Conservation (phyloP, 35 echinoderm and acorn worm genomes). For the Ptychodera flava region DNA sequence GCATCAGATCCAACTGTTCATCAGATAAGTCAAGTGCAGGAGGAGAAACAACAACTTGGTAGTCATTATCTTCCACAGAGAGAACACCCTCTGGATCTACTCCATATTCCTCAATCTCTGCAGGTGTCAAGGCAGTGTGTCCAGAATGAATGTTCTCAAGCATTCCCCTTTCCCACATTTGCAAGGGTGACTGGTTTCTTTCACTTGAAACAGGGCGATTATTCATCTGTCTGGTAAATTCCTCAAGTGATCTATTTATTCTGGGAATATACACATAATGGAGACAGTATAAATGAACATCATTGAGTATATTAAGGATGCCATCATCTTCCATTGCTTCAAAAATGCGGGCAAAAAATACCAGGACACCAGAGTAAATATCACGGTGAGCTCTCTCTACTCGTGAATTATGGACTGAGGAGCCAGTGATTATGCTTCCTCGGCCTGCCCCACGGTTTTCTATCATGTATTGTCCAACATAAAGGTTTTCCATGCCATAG, state of each 20-base stretch:
- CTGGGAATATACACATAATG: too few relatives aligned
- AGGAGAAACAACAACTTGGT: not conserved
- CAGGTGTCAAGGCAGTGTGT: not conserved
- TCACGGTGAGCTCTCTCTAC: not conserved
- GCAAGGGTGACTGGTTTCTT: slow-evolving; percentile 39
- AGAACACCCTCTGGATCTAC: not conserved
- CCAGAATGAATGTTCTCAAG: not conserved
- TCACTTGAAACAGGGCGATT: slow-evolving; percentile 36
- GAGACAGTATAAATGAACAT: not conserved
- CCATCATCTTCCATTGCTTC: not conserved
- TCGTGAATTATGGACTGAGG: not conserved
- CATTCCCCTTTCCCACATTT: slow-evolving; percentile 23
- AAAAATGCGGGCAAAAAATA: not conserved
- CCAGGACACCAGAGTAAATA: not conserved
- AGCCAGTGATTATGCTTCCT: not conserved
- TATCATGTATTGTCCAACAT: not conserved
- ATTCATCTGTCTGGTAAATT: slow-evolving; percentile 39
- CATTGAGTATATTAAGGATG: not conserved
- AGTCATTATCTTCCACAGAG: not conserved
- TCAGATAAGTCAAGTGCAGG: not conserved
- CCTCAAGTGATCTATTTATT: not conserved
- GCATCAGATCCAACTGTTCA: not conserved
- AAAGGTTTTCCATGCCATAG: not conserved
- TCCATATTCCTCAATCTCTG: not conserved
- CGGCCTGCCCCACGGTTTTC: not conserved